Conservation (phyloP, 1,140 invertebrate genomes). For the Musca domestica region DNA sequence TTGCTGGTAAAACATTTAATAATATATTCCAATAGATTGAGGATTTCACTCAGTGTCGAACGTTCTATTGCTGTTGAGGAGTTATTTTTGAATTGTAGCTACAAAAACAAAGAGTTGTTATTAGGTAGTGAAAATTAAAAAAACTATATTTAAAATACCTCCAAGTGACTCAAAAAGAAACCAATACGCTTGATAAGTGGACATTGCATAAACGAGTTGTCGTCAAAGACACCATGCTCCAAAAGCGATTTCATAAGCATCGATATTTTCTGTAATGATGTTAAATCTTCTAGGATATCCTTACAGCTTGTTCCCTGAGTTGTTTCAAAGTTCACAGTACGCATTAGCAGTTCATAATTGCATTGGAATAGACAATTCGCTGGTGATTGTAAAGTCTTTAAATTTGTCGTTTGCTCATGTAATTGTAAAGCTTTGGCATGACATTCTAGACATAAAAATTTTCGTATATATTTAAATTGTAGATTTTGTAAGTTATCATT, state of each 20-base stretch:
- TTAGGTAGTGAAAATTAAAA: background rate
- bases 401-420: background rate
- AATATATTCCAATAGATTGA: constrained; percentile 29
- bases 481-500: constrained; percentile 26
- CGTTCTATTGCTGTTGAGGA: constrained; percentile 12
- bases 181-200: constrained; percentile 47
- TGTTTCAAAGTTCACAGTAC: constrained; percentile 34
- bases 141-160: constrained; percentile 7
- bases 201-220: constrained; percentile 30
- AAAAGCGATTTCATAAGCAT: constrained; percentile 40
- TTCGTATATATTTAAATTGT: constrained; percentile 39
- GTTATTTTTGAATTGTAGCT: constrained; percentile 29
- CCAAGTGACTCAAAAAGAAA: constrained; percentile 40
- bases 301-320: constrained; percentile 27
- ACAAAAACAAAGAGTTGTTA: background rate
- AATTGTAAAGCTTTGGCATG: constrained; percentile 14
- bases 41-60: constrained; percentile 29
- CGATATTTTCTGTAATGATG: constrained; percentile 32
- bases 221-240: constrained; percentile 45
- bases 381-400: background rate
- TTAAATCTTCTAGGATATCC: constrained; percentile 35
- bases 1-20: constrained; percentile 33
- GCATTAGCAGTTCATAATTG: constrained; percentile 47
- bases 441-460: constrained; percentile 35
- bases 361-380: constrained; percentile 42